phyloP scores from a whole-genome alignment of 2,888 invertebrate species.

The Dryomyza anilis region DNA sequence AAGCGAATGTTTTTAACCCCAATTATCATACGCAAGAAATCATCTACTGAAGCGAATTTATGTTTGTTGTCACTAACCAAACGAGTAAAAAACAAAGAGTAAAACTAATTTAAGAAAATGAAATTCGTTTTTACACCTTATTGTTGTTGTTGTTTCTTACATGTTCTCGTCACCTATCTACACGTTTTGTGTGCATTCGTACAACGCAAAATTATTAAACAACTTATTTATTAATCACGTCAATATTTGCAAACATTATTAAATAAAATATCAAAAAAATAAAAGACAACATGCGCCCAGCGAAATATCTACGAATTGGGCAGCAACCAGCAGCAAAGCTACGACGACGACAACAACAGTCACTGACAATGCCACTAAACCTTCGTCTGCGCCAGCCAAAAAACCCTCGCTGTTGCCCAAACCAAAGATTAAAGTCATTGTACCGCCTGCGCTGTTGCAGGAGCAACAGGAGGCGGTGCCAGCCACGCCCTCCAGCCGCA shows the following conservation, averaged over 20 bases:
- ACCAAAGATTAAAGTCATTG: conserved; percentile 58
- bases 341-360: conserved; percentile 34
- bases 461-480: conserved; percentile 32
- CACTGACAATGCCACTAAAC: not conserved
- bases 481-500: conserved; percentile 51
- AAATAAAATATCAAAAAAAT: conserved; percentile 42
- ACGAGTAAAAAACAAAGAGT: no score
- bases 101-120: no score
- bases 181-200: not conserved
- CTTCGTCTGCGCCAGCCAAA: conserved; percentile 18
- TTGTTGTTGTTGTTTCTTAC: conserved; percentile 16
- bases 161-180: conserved; percentile 8
- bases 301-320: no score
- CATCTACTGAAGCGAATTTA: no score
- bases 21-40: no score
- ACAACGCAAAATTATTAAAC: not conserved
- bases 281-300: no score
- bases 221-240: not conserved
- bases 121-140: not conserved
- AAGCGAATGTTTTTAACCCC: no score
- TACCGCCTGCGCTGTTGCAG: conserved; percentile 52
- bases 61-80: no score
- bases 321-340: conserved; percentile 30
- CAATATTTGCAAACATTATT: not conserved
- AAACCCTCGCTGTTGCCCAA: conserved; percentile 59